Evolutionary conservation across 2,888 invertebrate genomes (phyloP), one percentile per base, ranked within the genome.

Genomic region (Celastrina argiolus): DNA sequence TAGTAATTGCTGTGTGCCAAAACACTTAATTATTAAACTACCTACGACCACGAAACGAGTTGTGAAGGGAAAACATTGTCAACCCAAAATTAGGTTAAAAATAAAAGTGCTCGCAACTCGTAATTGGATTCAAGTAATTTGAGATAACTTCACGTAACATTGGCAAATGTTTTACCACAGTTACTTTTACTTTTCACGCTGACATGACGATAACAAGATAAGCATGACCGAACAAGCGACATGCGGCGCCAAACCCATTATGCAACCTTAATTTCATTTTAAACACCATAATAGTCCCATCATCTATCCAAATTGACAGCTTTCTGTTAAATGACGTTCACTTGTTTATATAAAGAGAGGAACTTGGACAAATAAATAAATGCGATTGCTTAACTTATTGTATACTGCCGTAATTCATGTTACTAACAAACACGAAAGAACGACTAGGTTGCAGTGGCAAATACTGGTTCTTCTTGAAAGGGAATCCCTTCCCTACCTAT

Each of bases 141-240:
- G 22, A 51, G 10, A 51, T 14, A 51, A 51, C 51, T 22, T 26
- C 22, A 51, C 51, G 51, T 51, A 51, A 51, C 22, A 18, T 51
- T 18, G 51, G 22, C 51, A 22, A 51, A 51, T 12, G 51, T 22
- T 42, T 42, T 8, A 8, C 22, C 51, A 31, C 31, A 7, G 51
- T 51, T 51, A 61, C 61, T 61, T 61, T 61, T 61, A 61, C 61
- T 61, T 61, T 39, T 58, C 58, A 31, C 31, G 12, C 12, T 22
- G 28, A 1, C 39, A 7, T 22, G 28, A 1, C 39, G n/a, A 22
- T 39, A 61, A 61, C 61, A 61, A 14, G 36, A 39, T 22, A 39
- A 39, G 61, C 18, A 39, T 36, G 34, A 61, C 39, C 34, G 34
- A 61, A 14, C 51, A 51, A 61, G 7, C n/a, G 31, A 58, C 12